Evolutionary conservation across 1,140 invertebrate genomes (phyloP).

Genomic region (Periplaneta americana): DNA sequence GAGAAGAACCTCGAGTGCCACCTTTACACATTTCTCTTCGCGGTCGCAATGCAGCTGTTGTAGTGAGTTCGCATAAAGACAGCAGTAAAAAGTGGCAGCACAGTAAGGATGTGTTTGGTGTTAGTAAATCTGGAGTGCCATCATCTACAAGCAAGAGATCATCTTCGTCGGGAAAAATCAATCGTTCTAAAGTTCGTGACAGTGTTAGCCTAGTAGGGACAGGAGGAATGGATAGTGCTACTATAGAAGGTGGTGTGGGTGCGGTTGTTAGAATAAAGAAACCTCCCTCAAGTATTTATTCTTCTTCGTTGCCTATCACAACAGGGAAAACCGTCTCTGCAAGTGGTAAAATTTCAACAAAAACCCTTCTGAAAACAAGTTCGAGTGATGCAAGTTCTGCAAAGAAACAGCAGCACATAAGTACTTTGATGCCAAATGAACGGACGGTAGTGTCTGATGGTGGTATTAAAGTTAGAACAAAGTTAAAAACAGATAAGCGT

Average conservation of each 20-base stretch:
- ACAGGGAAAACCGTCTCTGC: background rate
- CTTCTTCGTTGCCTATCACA: background rate
- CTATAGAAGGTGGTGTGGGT: background rate
- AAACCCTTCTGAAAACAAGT: constrained; percentile 7
- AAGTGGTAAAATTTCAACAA: constrained; percentile 17
- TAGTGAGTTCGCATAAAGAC: constrained; percentile 70
- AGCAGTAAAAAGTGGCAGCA: constrained; percentile 14
- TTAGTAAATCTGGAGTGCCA: background rate
- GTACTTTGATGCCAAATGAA: background rate
- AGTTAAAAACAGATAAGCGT: constrained; percentile 15
- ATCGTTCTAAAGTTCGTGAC: constrained; percentile 14
- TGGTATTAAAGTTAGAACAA: constrained; percentile 19
- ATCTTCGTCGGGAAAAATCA: constrained; percentile 12
- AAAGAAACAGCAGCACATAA: background rate
- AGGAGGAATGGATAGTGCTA: background rate
- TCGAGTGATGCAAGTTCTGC: constrained; percentile 5
- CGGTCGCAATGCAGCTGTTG: constrained; percentile 80
- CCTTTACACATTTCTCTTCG: constrained; percentile 83
- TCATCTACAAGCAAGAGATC: background rate
- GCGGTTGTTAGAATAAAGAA: constrained; percentile 7
- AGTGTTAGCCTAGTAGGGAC: background rate
- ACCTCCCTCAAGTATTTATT: background rate
- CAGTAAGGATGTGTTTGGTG: constrained; percentile 18
- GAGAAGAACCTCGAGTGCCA: constrained; percentile 74
- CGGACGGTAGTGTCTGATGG: background rate